Evolutionary conservation across 2,797 vertebrate species (phyloP).

Genomic region (Helicolenus hilgendorfi): DNA sequence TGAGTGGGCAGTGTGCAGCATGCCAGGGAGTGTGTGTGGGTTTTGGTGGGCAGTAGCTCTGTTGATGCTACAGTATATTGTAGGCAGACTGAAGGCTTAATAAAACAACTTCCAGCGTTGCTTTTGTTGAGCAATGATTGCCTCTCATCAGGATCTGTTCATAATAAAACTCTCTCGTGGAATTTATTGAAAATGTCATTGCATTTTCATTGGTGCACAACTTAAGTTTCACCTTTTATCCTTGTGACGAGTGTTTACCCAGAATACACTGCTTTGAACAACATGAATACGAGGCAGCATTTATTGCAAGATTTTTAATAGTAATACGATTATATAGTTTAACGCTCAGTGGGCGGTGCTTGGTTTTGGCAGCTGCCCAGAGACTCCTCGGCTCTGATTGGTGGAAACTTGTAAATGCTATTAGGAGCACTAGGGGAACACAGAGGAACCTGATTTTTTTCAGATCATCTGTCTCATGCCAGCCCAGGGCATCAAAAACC

Average conservation of each 20-base stretch:
- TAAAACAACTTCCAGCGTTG: slow-evolving; percentile 42
- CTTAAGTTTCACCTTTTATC: background rate
- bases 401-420: too few relatives aligned
- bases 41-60: slow-evolving; percentile 61
- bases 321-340: too few relatives aligned
- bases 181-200: slow-evolving; percentile 1
- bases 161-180: background rate
- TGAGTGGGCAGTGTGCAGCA: slow-evolving; percentile 72
- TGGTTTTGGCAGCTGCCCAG: too few relatives aligned
- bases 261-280: background rate
- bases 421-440: too few relatives aligned
- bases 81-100: slow-evolving; percentile 54
- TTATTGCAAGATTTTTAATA: background rate
- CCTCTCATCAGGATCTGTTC: slow-evolving; percentile 34
- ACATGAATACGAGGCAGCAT: background rate
- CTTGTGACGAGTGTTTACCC: background rate
- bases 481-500: too few relatives aligned
- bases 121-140: slow-evolving; percentile 25
- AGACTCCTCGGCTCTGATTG: too few relatives aligned
- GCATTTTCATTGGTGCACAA: background rate
- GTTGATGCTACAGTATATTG: slow-evolving; percentile 48
- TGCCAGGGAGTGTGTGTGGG: slow-evolving; percentile 65
- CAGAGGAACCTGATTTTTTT: too few relatives aligned
- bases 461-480: too few relatives aligned
- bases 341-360: too few relatives aligned